Evolutionary conservation across 1,140 invertebrate species (phyloP).

Genomic region (Megathymus violae): DNA sequence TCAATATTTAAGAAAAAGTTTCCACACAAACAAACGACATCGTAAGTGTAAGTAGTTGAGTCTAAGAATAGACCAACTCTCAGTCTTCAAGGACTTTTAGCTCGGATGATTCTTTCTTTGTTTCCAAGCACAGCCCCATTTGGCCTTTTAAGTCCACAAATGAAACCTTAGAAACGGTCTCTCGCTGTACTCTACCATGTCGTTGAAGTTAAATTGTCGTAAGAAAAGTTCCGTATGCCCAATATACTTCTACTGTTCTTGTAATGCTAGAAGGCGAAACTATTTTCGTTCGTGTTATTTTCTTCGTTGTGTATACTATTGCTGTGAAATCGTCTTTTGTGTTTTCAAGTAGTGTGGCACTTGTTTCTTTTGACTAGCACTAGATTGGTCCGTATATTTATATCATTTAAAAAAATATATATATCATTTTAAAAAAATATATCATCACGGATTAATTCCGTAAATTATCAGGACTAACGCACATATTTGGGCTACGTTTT

Average conservation of each 20-base stretch:
- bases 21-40: slow-evolving; percentile 8
- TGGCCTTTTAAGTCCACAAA: slow-evolving; percentile 36
- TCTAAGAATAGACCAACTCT: slow-evolving; percentile 30
- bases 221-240: slow-evolving; percentile 32
- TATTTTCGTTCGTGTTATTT: slow-evolving; percentile 17
- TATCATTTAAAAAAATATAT: too few relatives aligned
- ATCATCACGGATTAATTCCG: slow-evolving; percentile 4
- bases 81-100: slow-evolving; percentile 30
- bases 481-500: slow-evolving; percentile 23
- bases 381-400: neutral
- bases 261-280: slow-evolving; percentile 7
- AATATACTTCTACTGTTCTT: slow-evolving; percentile 23
- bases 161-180: slow-evolving; percentile 31
- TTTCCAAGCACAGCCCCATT: slow-evolving; percentile 34
- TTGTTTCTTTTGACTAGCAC: slow-evolving; percentile 7
- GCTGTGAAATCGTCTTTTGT: slow-evolving; percentile 18
- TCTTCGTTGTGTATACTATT: slow-evolving; percentile 9
- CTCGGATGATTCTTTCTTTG: slow-evolving; percentile 35
- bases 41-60: neutral
- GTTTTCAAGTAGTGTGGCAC: slow-evolving; percentile 16
- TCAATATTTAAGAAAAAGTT: neutral
- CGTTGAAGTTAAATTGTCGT: slow-evolving; percentile 30
- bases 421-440: neutral
- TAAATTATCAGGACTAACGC: slow-evolving; percentile 38
- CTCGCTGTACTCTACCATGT: slow-evolving; percentile 29